These are phyloP conservation scores for Perdita meconis DNA, from an alignment of 2,888 invertebrate genomes.

Conservation along the genomic window DNA sequence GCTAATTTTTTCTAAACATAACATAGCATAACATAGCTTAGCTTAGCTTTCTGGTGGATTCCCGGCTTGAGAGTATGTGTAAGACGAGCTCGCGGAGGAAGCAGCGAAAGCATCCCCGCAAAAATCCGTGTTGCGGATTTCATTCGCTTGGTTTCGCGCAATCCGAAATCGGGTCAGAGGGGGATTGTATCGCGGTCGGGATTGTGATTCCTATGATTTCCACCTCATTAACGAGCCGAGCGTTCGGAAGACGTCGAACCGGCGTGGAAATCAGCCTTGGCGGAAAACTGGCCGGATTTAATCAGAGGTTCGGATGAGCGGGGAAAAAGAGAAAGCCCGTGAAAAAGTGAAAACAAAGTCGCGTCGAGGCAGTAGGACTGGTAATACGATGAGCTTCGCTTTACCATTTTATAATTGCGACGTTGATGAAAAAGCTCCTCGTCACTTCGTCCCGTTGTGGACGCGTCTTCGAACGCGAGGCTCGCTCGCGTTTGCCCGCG, in stretches of 20 bases:
- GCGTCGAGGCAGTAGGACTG: constrained; percentile 28
- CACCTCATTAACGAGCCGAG: constrained; percentile 16
- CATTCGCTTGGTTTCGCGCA: constrained; percentile 18
- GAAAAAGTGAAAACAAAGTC: constrained; percentile 31
- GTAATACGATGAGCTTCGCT: constrained; percentile 56
- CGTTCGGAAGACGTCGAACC: neutral
- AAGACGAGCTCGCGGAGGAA: too few relatives aligned
- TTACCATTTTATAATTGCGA: constrained; percentile 69
- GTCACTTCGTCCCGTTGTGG: constrained; percentile 48
- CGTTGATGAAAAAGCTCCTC: constrained; percentile 54
- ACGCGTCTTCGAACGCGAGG: constrained; percentile 38
- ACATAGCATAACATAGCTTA: too few relatives aligned
- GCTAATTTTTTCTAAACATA: too few relatives aligned
- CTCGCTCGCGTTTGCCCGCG: neutral
- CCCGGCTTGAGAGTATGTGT: too few relatives aligned
- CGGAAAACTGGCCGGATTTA: constrained; percentile 23
- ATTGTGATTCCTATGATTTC: constrained; percentile 14
- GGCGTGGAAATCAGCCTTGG: too few relatives aligned
- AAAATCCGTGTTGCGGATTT: constrained; percentile 6
- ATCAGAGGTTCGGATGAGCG: constrained; percentile 23
- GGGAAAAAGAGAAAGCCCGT: neutral
- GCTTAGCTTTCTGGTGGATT: too few relatives aligned
- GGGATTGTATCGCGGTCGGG: constrained; percentile 12
- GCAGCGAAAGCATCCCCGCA: neutral
- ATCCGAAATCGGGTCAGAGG: constrained; percentile 4